A percentile compares a stretch with the other conserved stretches of the same genome.
Evolutionary conservation across 2,888 invertebrate genomes (phyloP).

Genomic region (Thyatira batis): DNA sequence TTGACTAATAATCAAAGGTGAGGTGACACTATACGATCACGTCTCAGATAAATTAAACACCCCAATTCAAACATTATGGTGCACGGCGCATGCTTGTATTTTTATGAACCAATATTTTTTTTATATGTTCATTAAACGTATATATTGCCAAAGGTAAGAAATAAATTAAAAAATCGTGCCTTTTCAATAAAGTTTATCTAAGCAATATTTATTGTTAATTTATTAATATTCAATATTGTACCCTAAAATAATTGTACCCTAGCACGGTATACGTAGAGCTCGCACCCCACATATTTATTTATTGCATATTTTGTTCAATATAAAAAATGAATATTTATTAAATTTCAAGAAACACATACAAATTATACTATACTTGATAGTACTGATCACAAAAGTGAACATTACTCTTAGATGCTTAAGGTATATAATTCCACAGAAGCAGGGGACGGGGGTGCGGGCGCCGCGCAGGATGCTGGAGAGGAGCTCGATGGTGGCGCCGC

Average conservation of each 20-base stretch:
- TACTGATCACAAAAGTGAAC: not conserved
- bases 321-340: not conserved
- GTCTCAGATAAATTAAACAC: conserved; percentile 17
- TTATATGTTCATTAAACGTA: not conserved
- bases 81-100: conserved; percentile 60
- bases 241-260: conserved; percentile 16
- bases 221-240: not conserved
- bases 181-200: no score
- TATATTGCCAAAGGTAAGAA: not conserved
- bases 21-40: conserved; percentile 30
- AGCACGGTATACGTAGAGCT: conserved; percentile 34
- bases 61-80: conserved; percentile 13
- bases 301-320: conserved; percentile 8
- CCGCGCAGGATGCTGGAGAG: conserved; percentile 62
- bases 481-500: conserved; percentile 69
- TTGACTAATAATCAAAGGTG: conserved; percentile 62
- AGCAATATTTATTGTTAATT: not conserved
- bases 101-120: conserved; percentile 7
- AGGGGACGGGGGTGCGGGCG: conserved; percentile 77
- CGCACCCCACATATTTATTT: conserved; percentile 28
- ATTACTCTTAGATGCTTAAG: not conserved
- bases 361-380: not conserved
- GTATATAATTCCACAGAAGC: conserved; percentile 55
- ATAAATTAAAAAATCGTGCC: not conserved
- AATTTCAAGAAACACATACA: not conserved